phyloP scores from a whole-genome alignment of 2,888 invertebrate species.

The Sceliomorpha sp. region DNA sequence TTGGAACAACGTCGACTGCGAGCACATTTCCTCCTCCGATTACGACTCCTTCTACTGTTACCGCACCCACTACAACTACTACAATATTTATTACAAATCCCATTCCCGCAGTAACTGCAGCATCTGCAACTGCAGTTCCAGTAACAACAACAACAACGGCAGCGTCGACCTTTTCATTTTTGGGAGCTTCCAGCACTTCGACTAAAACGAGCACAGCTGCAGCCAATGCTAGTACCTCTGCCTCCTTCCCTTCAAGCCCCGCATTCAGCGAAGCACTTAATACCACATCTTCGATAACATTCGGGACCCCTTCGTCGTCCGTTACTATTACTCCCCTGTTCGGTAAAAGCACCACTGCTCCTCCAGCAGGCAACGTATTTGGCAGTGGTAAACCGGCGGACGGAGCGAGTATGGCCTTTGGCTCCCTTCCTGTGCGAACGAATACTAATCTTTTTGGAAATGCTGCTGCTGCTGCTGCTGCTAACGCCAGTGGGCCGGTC shows the following conservation, averaged over 20 bases:
- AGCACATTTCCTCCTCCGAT: background rate
- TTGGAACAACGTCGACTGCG: constrained; percentile 4
- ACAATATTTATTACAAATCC: constrained; percentile 21
- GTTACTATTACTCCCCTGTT: constrained; percentile 4
- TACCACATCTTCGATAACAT: constrained; percentile 31
- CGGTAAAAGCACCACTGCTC: constrained; percentile 7
- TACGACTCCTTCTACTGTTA: constrained; percentile 5
- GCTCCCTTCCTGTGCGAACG: constrained; percentile 1
- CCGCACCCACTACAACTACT: constrained; percentile 2
- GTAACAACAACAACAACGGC: constrained; percentile 6
- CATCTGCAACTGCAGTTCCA: constrained; percentile 24
- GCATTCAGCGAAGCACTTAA: constrained; percentile 7
- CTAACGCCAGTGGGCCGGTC: too few relatives aligned
- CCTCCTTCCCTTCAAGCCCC: constrained; percentile 12
- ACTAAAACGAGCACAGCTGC: constrained; percentile 11
- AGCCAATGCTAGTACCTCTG: constrained; percentile 21
- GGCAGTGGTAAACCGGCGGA: constrained; percentile 19
- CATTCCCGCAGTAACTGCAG: constrained; percentile 17
- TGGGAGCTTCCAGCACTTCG: background rate
- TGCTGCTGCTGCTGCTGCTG: constrained; percentile 17
- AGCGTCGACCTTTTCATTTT: constrained; percentile 26
- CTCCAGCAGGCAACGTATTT: constrained; percentile 17
- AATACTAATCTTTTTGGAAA: constrained; percentile 52
- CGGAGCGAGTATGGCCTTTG: constrained; percentile 9
- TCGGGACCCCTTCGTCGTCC: constrained; percentile 26